Evolutionary conservation across 1,140 invertebrate species (phyloP).

Genomic region (Drosophila nannoptera): DNA sequence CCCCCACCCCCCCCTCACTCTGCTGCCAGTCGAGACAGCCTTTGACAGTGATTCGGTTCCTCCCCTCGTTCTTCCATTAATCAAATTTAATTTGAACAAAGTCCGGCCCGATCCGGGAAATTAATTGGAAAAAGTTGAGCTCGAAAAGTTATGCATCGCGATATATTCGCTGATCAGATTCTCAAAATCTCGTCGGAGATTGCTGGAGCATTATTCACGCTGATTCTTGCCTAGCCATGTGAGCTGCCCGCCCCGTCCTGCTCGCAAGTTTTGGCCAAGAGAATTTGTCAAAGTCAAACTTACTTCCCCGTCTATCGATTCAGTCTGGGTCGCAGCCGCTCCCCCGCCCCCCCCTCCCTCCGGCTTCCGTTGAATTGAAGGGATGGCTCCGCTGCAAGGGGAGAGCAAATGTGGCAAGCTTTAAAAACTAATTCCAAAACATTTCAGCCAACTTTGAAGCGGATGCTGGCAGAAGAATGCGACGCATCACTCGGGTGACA

Average conservation of each 20-base stretch:
- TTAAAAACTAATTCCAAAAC: slow-evolving; percentile 46
- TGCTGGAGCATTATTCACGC: slow-evolving; percentile 25
- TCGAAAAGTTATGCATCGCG: slow-evolving; percentile 2
- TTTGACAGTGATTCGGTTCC: no score
- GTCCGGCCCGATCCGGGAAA: neutral
- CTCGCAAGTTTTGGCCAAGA: slow-evolving; percentile 28
- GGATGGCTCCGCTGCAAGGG: neutral
- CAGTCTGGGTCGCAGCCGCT: neutral
- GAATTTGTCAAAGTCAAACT: slow-evolving; percentile 59
- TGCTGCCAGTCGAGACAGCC: slow-evolving; percentile 24
- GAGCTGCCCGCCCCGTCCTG: neutral
- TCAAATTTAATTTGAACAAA: slow-evolving; percentile 1
- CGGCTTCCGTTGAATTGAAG: slow-evolving; percentile 37
- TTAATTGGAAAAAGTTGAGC: neutral
- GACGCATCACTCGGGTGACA: slow-evolving; percentile 35
- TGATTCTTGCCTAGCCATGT: slow-evolving; percentile 27
- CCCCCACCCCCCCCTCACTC: no score
- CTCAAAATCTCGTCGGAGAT: slow-evolving; percentile 3
- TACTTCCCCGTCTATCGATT: slow-evolving; percentile 52
- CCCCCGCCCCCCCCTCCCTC: no score
- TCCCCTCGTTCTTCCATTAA: slow-evolving; percentile 2
- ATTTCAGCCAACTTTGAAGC: slow-evolving; percentile 30
- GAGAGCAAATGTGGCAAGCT: slow-evolving; percentile 17
- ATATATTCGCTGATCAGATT: slow-evolving; percentile 18
- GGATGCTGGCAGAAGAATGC: slow-evolving; percentile 34